These are phyloP conservation scores for Netelia virgata DNA, from an alignment of 2,888 invertebrate species.

Conservation along the genomic window DNA sequence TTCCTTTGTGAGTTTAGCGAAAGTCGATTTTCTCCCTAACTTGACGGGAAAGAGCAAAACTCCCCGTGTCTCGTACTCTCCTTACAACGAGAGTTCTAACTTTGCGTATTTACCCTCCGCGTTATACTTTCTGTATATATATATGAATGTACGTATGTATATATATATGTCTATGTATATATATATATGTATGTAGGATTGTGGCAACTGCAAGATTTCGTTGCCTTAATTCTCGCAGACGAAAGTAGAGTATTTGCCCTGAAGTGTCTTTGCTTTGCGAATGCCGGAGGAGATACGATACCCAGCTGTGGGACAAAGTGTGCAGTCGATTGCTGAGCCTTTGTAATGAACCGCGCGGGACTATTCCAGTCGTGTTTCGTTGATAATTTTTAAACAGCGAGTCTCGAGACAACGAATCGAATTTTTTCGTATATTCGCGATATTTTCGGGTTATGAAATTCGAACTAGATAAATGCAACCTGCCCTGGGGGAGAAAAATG, in stretches of 20 bases:
- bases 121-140: neutral
- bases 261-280: constrained; percentile 27
- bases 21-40: constrained; percentile 54
- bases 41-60: constrained; percentile 40
- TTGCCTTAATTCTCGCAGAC: constrained; percentile 6
- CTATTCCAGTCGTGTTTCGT: neutral
- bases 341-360: neutral
- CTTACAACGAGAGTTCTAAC: neutral
- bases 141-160: neutral
- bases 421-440: too few species aligned
- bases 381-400: neutral
- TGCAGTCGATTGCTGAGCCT: neutral
- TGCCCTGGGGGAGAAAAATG: too few species aligned
- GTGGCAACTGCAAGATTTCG: neutral
- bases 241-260: constrained; percentile 27
- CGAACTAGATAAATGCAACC: too few species aligned
- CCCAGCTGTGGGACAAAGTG: neutral
- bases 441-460: too few species aligned
- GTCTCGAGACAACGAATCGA: too few species aligned
- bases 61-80: neutral
- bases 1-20: constrained; percentile 43
- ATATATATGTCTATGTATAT: neutral
- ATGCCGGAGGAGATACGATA: neutral
- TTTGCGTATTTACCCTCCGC: constrained; percentile 3
- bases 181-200: neutral